Base-by-base conservation (phyloP, 2,797 vertebrate genomes). In the Lepidocolaptes lacrymiger region DNA sequence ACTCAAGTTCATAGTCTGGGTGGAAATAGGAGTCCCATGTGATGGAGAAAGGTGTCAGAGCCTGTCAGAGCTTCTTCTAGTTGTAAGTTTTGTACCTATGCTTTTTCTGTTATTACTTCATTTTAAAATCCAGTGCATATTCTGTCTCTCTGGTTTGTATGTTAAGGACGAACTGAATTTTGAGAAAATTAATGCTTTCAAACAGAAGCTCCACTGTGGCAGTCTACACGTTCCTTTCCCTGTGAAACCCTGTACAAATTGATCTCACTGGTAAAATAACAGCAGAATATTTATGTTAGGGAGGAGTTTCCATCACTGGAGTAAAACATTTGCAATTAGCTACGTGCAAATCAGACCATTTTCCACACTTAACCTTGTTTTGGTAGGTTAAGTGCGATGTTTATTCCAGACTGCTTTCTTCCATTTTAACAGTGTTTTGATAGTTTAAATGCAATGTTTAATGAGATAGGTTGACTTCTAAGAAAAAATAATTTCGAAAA, bases 391-490 rank as follows among this genome's bases (percentile, higher is more conserved):
- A 78, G 48, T 28, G 27, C 0, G 0, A 12, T 78, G 80, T 73
- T 92, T 92, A 78, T 59, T 85, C 69, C 61, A 90, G 63, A 36
- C 51, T 0, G 0, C 91, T 89, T 95, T 93, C 87, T 77, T 80
- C 32, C 48, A 64, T 85, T 83, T 75, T 80, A 69, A 80, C 12
- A 4, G 12, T 48, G 68, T 84, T 91, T 80, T 91, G 59, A 41
- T 61, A 59, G 66, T 67, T 95, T 69, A 68, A 74, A 85, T 52
- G 32, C 67, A 92, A 12, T 43, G 82, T 88, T 88, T 52, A 67
- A 67, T 44, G 81, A 93, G 88, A 93, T 89, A 94, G 80, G 46
- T 67, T 88, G 82, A 93, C 82, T 95, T 96, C 93, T 96, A 94
- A 95, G 95, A 89, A 93, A 90, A 76, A 78, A 66, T 41, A 85